Conservation (phyloP, 2,113 vertebrate species). For the Anser brachyrhynchus region DNA sequence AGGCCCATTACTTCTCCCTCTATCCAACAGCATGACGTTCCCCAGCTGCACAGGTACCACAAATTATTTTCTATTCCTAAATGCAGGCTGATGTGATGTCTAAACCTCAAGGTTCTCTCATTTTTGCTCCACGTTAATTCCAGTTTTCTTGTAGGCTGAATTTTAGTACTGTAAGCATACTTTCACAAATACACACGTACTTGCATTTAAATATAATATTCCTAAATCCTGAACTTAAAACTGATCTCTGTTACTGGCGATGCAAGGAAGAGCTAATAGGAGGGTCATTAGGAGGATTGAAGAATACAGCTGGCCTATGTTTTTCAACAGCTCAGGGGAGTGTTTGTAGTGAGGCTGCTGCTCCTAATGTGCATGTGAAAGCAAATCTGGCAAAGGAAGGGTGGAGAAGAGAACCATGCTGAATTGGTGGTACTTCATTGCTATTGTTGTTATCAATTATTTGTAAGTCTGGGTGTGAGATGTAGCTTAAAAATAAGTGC, state of each 20-base stretch:
- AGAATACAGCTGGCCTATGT: background rate
- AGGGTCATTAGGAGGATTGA: background rate
- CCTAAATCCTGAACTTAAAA: background rate
- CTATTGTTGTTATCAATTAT: background rate
- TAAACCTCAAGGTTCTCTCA: background rate
- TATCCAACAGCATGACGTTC: background rate
- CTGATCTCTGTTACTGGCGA: background rate
- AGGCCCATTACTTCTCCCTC: background rate
- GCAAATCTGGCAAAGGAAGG: background rate
- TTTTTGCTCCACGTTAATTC: background rate
- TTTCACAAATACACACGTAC: background rate
- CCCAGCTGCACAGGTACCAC: background rate
- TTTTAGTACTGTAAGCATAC: background rate
- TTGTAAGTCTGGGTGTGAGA: background rate
- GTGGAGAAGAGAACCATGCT: background rate
- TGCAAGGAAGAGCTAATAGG: background rate
- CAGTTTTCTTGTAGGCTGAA: background rate
- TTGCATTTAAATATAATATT: background rate
- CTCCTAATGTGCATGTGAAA: background rate
- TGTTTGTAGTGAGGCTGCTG: background rate
- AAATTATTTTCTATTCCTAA: background rate
- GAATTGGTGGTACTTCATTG: background rate
- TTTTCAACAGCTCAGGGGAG: background rate
- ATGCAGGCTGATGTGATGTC: background rate
- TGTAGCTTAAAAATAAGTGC: background rate